Evolutionary conservation across 2,888 invertebrate species (phyloP).

Genomic region (Phyto melanocephala): DNA sequence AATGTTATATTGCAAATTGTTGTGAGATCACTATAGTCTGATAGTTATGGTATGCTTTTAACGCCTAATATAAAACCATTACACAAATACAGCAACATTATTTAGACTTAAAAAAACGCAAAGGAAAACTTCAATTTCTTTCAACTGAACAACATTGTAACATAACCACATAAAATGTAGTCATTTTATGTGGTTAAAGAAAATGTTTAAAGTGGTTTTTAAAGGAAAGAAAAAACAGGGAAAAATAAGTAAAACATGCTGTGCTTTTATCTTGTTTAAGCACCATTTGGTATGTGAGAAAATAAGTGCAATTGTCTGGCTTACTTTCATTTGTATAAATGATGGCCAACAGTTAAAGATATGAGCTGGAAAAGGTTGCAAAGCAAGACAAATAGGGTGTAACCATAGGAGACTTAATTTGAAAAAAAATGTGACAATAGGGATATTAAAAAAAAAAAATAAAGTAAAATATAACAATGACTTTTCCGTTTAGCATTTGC

Average conservation of each 20-base stretch:
- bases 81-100: not conserved
- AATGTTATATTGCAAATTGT: constrained; percentile 37
- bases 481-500: too few relatives aligned
- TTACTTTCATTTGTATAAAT: constrained; percentile 58
- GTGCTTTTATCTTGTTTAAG: constrained; percentile 35
- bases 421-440: not conserved
- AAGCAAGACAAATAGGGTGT: not conserved
- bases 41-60: constrained; percentile 44
- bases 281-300: constrained; percentile 55
- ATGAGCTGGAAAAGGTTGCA: not conserved
- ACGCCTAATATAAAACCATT: constrained; percentile 39
- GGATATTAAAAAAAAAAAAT: not conserved
- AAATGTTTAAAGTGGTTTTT: too few relatives aligned
- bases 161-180: not conserved
- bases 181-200: not conserved
- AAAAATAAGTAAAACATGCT: not conserved
- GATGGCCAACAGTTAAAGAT: constrained; percentile 42
- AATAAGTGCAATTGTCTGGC: constrained; percentile 59
- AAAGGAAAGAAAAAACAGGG: too few relatives aligned
- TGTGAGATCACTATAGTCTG: constrained; percentile 25
- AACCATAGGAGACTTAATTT: not conserved
- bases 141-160: constrained; percentile 23
- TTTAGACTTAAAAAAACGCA: not conserved
- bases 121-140: constrained; percentile 28
- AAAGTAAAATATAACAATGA: not conserved